Evolutionary conservation across 2,888 invertebrate genomes (phyloP).

Genomic region (Leptopterna dolabrata): DNA sequence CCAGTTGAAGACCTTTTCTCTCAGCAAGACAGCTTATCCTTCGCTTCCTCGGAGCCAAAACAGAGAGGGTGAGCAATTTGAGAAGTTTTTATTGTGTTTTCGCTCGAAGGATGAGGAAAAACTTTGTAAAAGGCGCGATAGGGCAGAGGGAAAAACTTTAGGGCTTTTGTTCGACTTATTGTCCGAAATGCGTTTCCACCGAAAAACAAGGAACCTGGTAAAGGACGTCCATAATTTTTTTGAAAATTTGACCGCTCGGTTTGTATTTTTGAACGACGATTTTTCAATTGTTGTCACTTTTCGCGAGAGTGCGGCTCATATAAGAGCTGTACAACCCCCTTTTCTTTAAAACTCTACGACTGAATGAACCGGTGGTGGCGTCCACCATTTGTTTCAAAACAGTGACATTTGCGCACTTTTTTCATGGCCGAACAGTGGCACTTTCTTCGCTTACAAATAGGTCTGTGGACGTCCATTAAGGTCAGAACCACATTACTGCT

Average conservation of each 20-base stretch:
- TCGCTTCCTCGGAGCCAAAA: slow-evolving; percentile 2
- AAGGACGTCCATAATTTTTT: background rate
- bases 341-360: too few species aligned
- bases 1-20: background rate
- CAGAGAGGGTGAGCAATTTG: slow-evolving; percentile 45
- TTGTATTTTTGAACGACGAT: background rate
- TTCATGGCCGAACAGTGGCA: too few species aligned
- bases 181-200: background rate
- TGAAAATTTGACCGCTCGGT: background rate
- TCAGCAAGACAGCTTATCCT: slow-evolving; percentile 35
- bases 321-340: too few species aligned
- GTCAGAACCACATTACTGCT: too few species aligned
- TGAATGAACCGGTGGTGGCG: too few species aligned
- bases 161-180: slow-evolving; percentile 19
- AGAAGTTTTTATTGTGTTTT: slow-evolving; percentile 54
- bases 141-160: background rate
- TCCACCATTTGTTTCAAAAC: too few species aligned
- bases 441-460: too few species aligned
- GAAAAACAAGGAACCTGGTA: background rate
- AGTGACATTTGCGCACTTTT: too few species aligned
- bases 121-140: background rate
- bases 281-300: too few species aligned
- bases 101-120: background rate
- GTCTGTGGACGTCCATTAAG: too few species aligned
- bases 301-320: too few species aligned